Conservation (phyloP, 2,888 invertebrate species). For the Melanargia galathea region DNA sequence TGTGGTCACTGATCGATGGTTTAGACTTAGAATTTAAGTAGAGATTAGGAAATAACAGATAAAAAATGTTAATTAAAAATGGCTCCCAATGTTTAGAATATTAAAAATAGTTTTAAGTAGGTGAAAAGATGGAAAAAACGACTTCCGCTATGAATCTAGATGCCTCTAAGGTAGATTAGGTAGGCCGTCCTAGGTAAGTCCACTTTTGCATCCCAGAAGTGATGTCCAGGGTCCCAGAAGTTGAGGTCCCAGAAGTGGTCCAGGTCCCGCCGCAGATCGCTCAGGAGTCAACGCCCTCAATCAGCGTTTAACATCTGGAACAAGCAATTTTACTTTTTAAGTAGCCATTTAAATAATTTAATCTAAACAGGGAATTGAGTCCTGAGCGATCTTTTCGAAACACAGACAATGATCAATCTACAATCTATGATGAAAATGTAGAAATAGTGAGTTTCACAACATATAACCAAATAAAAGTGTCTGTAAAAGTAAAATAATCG, state of each 20-base stretch:
- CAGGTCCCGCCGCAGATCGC: constrained; percentile 63
- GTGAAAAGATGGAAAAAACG: too few species aligned
- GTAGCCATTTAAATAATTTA: constrained; percentile 5
- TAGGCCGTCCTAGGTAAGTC: background rate
- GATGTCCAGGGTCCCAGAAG: background rate
- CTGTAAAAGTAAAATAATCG: too few species aligned
- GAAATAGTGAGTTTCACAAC: too few species aligned
- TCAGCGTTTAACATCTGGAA: constrained; percentile 80
- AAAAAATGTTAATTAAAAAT: too few species aligned
- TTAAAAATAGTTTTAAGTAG: too few species aligned
- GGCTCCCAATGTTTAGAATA: too few species aligned
- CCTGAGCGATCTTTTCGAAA: constrained; percentile 75
- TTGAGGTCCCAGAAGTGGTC: constrained; percentile 18
- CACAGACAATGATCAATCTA: constrained; percentile 45
- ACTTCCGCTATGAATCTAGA: too few species aligned
- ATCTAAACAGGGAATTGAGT: constrained; percentile 54
- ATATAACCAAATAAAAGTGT: too few species aligned
- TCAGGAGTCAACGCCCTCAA: constrained; percentile 77
- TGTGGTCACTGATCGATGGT: too few species aligned
- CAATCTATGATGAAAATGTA: too few species aligned
- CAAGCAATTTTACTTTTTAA: constrained; percentile 76
- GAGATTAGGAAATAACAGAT: too few species aligned
- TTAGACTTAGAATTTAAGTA: too few species aligned
- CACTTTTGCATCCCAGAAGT: background rate
- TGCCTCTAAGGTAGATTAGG: background rate